Evolutionary conservation across 2,797 vertebrate species (phyloP), one percentile per base, ranked within the genome.

Genomic region (Halcyon leucocephala): DNA sequence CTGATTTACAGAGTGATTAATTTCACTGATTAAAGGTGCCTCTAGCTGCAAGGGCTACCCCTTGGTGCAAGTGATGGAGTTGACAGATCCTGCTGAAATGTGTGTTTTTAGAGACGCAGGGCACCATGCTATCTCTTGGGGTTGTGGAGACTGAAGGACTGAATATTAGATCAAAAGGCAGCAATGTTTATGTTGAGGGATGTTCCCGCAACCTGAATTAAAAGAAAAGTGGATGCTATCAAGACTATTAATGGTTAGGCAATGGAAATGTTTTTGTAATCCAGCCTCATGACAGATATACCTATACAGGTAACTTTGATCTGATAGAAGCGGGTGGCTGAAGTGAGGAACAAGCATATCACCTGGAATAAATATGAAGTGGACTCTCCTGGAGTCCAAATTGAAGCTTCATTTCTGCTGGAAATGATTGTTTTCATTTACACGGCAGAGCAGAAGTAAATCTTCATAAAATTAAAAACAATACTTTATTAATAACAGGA

Each of bases 381-480:
- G 4, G 81, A 86, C 91, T 88, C 91, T 93, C 71, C 77, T 58
- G 7, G n/a, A 93, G 72, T 8, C 65, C 2, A 19, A 73, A 48
- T 7, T 7, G 92, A 90, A 72, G 16, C 80, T 89, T 66, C 1
- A 18, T 55, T 90, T 95, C 92, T 88, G 89, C 90, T 87, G 74
- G 74, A 97, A 97, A 92, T 67, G 10, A 97, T 93, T 96, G 89
- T 76, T 97, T 97, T 95, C 95, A 97, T 97, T 97, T 97, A 97
- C 87, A 96, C 35, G 96, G 94, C 93, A 79, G 92, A 96, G 42
- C 86, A 96, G 89, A 76, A 95, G 80, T 90, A 96, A 97, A 97
- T 94, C 93, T 97, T 97, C 93, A 91, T 90, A 94, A 97, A 97
- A 97, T 97, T 97, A 97, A 97, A 98, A 97, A 97, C 93, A 98